phyloP scores from a whole-genome alignment of 2,888 invertebrate genomes.

The Azorinus chamasolen region DNA sequence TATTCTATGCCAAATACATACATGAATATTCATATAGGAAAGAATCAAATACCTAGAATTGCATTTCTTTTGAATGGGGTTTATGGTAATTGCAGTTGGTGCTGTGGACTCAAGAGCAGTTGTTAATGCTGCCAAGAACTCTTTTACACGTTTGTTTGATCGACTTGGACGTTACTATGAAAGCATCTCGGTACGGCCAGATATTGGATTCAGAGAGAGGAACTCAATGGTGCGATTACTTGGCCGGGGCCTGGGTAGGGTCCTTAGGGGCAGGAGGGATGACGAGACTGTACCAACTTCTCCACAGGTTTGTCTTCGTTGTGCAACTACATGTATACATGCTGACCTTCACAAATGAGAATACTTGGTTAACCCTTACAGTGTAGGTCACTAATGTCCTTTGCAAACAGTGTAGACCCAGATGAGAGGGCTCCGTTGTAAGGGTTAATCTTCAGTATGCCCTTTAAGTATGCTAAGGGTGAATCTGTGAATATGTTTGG shows the following conservation, averaged over 20 bases:
- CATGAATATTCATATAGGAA: too few species aligned
- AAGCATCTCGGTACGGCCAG: slow-evolving; percentile 63
- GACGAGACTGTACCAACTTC: slow-evolving; percentile 69
- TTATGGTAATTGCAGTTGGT: slow-evolving; percentile 72
- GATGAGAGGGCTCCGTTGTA: background rate
- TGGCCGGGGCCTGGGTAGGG: slow-evolving; percentile 73
- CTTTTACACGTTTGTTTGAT: slow-evolving; percentile 80
- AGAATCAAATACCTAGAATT: too few species aligned
- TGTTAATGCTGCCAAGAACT: slow-evolving; percentile 77
- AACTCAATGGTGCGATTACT: slow-evolving; percentile 74
- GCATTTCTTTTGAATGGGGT: too few species aligned
- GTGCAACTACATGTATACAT: too few species aligned
- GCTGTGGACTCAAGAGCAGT: slow-evolving; percentile 75
- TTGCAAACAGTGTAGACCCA: too few species aligned
- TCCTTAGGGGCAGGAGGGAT: slow-evolving; percentile 61
- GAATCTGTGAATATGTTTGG: too few species aligned
- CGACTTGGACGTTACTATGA: slow-evolving; percentile 77
- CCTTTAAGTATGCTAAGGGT: too few species aligned
- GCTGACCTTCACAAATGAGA: background rate
- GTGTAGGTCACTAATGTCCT: too few species aligned
- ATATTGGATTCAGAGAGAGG: slow-evolving; percentile 72
- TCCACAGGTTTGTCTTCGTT: slow-evolving; percentile 72
- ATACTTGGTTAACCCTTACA: background rate
- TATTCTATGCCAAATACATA: too few species aligned
- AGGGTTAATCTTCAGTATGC: background rate